Percentiles rank a stretch among this genome's conserved stretches.
Evolutionary conservation across 2,113 vertebrate species (phyloP).

Genomic region (Hydropotes inermis): DNA sequence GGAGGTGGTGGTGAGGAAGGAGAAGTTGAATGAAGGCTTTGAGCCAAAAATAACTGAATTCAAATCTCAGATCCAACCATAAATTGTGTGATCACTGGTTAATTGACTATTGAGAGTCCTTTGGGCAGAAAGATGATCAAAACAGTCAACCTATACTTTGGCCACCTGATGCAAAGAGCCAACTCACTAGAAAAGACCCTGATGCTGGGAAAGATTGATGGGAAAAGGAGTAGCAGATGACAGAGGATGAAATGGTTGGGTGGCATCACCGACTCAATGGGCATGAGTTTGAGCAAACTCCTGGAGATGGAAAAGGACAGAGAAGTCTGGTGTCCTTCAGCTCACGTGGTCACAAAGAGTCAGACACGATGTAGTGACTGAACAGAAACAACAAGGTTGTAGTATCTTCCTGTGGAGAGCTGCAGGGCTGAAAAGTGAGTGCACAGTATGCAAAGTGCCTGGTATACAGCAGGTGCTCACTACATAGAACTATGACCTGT

Average conservation of each 20-base stretch:
- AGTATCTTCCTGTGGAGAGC: neutral
- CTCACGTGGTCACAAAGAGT: neutral
- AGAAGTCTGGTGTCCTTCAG: neutral
- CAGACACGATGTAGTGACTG: neutral
- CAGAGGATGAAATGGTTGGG: neutral
- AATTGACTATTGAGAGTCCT: neutral
- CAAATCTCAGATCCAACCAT: neutral
- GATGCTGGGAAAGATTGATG: neutral
- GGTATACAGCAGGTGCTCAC: neutral
- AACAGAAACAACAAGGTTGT: neutral
- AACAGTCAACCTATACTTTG: neutral
- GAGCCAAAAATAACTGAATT: neutral
- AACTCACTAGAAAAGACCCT: neutral
- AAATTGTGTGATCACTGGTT: neutral
- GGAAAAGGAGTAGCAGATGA: neutral
- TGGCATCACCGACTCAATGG: neutral
- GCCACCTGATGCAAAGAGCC: neutral
- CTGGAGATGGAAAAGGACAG: neutral
- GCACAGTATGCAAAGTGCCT: neutral
- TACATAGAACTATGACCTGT: neutral
- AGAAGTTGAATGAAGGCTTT: neutral
- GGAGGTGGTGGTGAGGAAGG: neutral
- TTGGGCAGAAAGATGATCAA: neutral
- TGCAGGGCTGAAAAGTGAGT: neutral
- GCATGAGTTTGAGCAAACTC: neutral